Evolutionary conservation across 2,888 invertebrate genomes (phyloP).

Genomic region (Cephus sareptanus): DNA sequence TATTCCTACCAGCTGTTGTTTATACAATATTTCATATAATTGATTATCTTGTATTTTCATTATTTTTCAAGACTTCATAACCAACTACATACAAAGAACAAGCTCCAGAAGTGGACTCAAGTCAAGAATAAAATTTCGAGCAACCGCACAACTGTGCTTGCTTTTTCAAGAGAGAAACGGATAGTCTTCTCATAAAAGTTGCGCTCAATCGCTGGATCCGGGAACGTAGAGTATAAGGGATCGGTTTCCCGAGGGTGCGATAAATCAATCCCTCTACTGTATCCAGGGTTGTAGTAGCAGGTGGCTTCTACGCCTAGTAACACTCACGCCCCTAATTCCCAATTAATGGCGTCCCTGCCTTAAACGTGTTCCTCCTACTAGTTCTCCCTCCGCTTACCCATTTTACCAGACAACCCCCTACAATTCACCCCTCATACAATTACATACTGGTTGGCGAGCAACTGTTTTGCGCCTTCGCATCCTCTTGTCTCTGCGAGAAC

Average conservation of each 20-base stretch:
- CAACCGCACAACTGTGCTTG: background rate
- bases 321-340: constrained; percentile 63
- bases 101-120: background rate
- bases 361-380: background rate
- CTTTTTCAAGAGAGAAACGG: background rate
- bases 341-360: constrained; percentile 55
- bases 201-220: background rate
- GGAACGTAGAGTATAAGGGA: background rate
- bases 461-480: background rate
- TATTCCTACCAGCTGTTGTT: background rate
- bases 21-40: background rate
- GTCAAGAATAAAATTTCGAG: background rate
- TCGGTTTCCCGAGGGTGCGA: constrained; percentile 54
- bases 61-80: background rate
- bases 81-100: background rate
- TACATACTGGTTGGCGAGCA: background rate
- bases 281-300: constrained; percentile 52
- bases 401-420: background rate
- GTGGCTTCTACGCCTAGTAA: constrained; percentile 57
- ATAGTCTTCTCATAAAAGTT: background rate
- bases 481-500: background rate
- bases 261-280: constrained; percentile 60
- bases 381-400: background rate
- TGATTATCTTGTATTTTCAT: background rate
- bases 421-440: background rate